These are phyloP conservation scores for Mormyrus iriodes DNA, from an alignment of 2,113 vertebrate species.

Conservation along the genomic window DNA sequence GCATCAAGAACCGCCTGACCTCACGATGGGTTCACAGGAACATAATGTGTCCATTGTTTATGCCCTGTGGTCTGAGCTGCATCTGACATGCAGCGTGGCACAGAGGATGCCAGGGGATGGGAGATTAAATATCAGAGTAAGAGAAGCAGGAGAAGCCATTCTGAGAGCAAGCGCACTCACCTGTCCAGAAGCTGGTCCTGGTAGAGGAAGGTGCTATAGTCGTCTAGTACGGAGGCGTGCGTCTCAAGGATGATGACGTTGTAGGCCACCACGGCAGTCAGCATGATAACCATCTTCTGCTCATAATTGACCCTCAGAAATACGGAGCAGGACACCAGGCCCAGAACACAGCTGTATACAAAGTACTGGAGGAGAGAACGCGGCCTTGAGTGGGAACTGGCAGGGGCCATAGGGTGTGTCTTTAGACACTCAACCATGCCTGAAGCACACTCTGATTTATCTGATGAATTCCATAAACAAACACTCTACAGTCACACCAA, in stretches of 20 bases:
- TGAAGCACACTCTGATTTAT: background rate
- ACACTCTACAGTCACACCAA: background rate
- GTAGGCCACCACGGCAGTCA: slow-evolving; percentile 82
- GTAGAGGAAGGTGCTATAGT: slow-evolving; percentile 80
- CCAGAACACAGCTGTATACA: slow-evolving; percentile 95
- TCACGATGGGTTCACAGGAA: background rate
- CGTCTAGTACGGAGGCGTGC: slow-evolving; percentile 77
- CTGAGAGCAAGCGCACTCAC: slow-evolving; percentile 48
- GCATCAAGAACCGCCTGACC: background rate
- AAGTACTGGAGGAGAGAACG: slow-evolving; percentile 75
- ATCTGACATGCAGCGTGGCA: background rate
- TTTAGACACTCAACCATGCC: background rate
- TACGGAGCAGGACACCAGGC: slow-evolving; percentile 89
- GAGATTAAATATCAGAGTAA: background rate
- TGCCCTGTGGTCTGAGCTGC: background rate
- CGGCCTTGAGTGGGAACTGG: background rate
- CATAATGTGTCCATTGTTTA: background rate
- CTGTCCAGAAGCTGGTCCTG: slow-evolving; percentile 64
- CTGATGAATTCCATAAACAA: background rate
- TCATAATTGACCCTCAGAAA: slow-evolving; percentile 97
- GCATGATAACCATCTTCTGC: slow-evolving; percentile 94
- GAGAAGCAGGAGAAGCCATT: background rate
- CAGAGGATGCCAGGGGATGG: background rate
- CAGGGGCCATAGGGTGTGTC: background rate
- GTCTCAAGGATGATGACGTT: slow-evolving; percentile 90